Evolutionary conservation across 2,797 vertebrate genomes (phyloP).

Genomic region (Dipus sagitta): DNA sequence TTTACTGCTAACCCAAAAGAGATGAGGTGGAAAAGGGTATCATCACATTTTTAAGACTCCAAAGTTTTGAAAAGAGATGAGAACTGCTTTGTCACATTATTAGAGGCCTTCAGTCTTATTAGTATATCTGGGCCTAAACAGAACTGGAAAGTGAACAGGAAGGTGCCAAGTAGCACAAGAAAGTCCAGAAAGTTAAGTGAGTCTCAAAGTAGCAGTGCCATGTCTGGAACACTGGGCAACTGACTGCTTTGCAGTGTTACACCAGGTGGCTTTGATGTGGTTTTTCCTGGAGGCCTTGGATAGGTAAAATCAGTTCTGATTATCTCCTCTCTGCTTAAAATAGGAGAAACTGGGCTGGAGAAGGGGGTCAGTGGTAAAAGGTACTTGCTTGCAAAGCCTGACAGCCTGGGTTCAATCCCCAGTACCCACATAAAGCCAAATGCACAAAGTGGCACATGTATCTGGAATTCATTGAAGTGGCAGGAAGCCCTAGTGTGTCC

Average conservation of each 20-base stretch:
- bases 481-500: too few species aligned
- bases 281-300: slow-evolving; percentile 3
- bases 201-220: not conserved
- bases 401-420: too few species aligned
- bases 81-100: slow-evolving; percentile 1
- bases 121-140: not conserved
- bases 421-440: too few species aligned
- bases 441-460: too few species aligned
- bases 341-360: not conserved
- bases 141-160: not conserved
- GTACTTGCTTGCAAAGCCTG: too few species aligned
- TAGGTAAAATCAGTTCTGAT: not conserved
- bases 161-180: not conserved
- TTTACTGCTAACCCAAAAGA: slow-evolving; percentile 16
- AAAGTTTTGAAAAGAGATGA: not conserved
- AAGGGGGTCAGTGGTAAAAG: too few species aligned
- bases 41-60: slow-evolving; percentile 43
- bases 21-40: not conserved
- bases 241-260: not conserved
- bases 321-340: not conserved
- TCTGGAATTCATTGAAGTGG: too few species aligned
- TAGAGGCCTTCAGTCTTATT: not conserved
- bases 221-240: not conserved
- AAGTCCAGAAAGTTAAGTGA: not conserved
- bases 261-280: not conserved